A percentile compares a stretch with the other conserved stretches of the same genome.
phyloP scores from a whole-genome alignment of 1,140 invertebrate genomes.

The Aricia agestis region DNA sequence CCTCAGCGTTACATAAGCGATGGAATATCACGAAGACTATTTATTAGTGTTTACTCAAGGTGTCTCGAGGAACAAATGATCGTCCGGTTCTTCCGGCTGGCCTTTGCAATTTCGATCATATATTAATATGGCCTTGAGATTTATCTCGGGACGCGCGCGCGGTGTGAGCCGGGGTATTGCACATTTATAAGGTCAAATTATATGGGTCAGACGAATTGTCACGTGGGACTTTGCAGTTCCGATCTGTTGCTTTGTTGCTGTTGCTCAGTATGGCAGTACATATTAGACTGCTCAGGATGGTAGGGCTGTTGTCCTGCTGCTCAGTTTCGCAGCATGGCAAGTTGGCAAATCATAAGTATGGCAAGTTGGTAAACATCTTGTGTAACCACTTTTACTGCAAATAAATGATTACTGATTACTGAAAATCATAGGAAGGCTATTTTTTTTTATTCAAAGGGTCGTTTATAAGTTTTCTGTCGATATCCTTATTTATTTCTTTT shows the following conservation, averaged over 20 bases:
- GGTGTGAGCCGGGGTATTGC: slow-evolving; percentile 9
- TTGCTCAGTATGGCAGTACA: background rate
- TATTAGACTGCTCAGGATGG: too few species aligned
- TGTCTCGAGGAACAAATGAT: background rate
- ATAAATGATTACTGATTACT: too few species aligned
- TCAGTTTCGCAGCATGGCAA: too few species aligned
- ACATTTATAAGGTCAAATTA: slow-evolving; percentile 24
- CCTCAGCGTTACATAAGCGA: background rate
- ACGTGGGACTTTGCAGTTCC: slow-evolving; percentile 12
- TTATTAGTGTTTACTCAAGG: slow-evolving; percentile 15
- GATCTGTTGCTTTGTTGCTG: background rate
- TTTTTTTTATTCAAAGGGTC: too few species aligned
- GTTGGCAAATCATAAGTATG: background rate
- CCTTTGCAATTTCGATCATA: slow-evolving; percentile 34
- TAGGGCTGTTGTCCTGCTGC: too few species aligned
- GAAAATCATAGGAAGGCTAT: too few species aligned
- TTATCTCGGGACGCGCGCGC: slow-evolving; percentile 18
- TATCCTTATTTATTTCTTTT: too few species aligned
- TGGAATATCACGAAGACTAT: background rate
- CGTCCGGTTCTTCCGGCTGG: slow-evolving; percentile 25
- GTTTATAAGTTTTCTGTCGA: too few species aligned
- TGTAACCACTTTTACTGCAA: too few species aligned
- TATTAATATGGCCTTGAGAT: slow-evolving; percentile 34
- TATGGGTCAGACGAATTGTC: slow-evolving; percentile 30
- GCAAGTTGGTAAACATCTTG: too few species aligned